Conservation (phyloP, 2,888 invertebrate genomes). For the Pristionchus entomophagus region DNA sequence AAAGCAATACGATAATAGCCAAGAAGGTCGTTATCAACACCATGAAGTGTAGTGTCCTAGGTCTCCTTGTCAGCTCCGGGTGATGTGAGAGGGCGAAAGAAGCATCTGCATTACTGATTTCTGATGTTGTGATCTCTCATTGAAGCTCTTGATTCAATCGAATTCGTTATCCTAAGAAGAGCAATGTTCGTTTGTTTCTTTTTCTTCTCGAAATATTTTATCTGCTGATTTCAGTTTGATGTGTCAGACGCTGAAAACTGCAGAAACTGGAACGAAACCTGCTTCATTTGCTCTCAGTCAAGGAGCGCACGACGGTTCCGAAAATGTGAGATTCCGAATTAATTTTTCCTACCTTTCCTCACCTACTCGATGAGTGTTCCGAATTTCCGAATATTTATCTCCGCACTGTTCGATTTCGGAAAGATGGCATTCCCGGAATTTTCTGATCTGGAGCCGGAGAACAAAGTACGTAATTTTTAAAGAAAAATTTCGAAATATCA, state of each 20-base stretch:
- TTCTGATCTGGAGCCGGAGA: not conserved
- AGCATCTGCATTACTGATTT: too few relatives aligned
- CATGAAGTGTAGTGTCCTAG: too few relatives aligned
- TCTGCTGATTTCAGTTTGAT: not conserved
- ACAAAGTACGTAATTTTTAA: not conserved
- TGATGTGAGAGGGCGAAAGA: too few relatives aligned
- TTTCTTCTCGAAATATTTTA: too few relatives aligned
- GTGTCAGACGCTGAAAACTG: not conserved
- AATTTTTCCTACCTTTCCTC: not conserved
- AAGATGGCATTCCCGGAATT: not conserved
- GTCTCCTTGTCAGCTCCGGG: too few relatives aligned
- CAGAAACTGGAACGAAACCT: not conserved
- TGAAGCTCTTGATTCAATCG: too few relatives aligned
- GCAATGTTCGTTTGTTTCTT: too few relatives aligned
- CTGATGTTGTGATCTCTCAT: too few relatives aligned
- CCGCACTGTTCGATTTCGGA: not conserved
- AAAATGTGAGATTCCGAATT: not conserved
- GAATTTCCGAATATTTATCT: not conserved
- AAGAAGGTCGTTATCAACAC: too few relatives aligned
- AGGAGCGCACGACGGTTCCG: not conserved
- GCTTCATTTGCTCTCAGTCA: not conserved
- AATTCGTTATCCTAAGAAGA: too few relatives aligned
- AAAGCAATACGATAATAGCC: too few relatives aligned
- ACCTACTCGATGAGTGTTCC: not conserved
- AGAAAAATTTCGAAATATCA: too few relatives aligned